Evolutionary conservation across 1,140 invertebrate species (phyloP).

Genomic region (Cryptotermes secundus): DNA sequence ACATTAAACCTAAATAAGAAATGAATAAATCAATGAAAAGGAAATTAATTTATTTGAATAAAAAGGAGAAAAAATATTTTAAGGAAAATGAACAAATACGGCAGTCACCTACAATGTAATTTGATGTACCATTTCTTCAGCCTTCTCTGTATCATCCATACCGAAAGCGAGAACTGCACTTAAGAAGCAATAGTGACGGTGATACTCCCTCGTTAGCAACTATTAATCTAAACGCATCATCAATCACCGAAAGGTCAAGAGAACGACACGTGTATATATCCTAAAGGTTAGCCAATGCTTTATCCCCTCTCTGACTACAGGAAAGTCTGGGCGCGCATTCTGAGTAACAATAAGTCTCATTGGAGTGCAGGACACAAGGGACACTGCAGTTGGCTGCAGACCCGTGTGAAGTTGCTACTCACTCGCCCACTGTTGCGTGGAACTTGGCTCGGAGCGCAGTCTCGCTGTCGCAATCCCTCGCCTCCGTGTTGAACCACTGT

Average conservation of each 20-base stretch:
- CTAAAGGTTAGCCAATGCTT: too few relatives aligned
- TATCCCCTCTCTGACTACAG: not conserved
- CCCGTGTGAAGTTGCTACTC: not conserved
- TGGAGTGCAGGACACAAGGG: not conserved
- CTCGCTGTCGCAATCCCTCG: not conserved
- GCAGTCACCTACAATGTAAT: too few relatives aligned
- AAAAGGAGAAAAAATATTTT: too few relatives aligned
- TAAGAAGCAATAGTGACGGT: too few relatives aligned
- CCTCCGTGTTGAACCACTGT: not conserved
- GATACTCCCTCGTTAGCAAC: not conserved
- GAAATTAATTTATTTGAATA: too few relatives aligned
- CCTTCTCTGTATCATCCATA: too few relatives aligned
- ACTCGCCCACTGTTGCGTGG: not conserved
- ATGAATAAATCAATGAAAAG: too few relatives aligned
- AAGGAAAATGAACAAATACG: too few relatives aligned
- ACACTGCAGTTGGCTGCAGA: not conserved
- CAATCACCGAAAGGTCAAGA: not conserved
- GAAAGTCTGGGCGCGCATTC: not conserved
- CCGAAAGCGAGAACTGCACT: too few relatives aligned
- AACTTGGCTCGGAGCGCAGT: not conserved
- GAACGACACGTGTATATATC: not conserved
- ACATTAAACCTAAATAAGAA: too few relatives aligned
- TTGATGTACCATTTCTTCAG: too few relatives aligned
- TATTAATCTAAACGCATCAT: not conserved
- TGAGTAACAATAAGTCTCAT: not conserved